Evolutionary conservation across 2,797 vertebrate genomes (phyloP), one percentile per base, ranked within the genome.

Genomic region (Cyprinella venusta): DNA sequence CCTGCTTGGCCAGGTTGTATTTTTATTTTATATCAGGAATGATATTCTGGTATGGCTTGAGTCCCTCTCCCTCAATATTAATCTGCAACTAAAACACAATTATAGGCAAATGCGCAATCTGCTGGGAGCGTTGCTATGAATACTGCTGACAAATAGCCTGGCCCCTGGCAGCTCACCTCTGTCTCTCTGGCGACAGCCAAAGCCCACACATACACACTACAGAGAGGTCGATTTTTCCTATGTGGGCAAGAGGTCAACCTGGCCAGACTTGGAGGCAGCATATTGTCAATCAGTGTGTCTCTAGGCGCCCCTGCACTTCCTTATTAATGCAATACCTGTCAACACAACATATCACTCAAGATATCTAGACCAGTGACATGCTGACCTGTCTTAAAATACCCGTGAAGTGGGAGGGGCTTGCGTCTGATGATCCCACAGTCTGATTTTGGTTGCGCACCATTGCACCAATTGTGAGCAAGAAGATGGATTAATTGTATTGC

Each of bases 131-230:
- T 40, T 79, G 54, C 63, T 54, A 56, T 40, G 42, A 71, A 71
- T 79, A 74, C 67, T 82, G 84, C 80, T 82, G 84, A 85, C 78
- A 80, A 80, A 80, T 76, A 69, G 9, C 38, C 63, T 54, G 80
- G 59, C 80, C 80, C 76, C 80, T 79, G 54, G 80, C 59, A 76
- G 75, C 67, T 78, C 84, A 56, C 30, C 42, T 72, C 61, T 65
- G 63, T 78, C 68, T 86, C 75, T 40, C 61, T 85, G 67, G 80
- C 10, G 76, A 79, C 50, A 68, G 80, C 61, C 59, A 76, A 76
- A 36, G 52, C 12, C 19, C 69, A 52, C 67, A 63, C 16, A 26
- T 54, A 81, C 63, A 69, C 50, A 56, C 8, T 13, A 38, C 21
- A 63, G 24, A 81, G 59, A 56, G 36, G 59, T 67, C 0, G n/a